Evolutionary conservation across 2,113 vertebrate genomes (phyloP), one percentile per base, ranked within the genome.

Genomic region (Rhodinocichla rosea): DNA sequence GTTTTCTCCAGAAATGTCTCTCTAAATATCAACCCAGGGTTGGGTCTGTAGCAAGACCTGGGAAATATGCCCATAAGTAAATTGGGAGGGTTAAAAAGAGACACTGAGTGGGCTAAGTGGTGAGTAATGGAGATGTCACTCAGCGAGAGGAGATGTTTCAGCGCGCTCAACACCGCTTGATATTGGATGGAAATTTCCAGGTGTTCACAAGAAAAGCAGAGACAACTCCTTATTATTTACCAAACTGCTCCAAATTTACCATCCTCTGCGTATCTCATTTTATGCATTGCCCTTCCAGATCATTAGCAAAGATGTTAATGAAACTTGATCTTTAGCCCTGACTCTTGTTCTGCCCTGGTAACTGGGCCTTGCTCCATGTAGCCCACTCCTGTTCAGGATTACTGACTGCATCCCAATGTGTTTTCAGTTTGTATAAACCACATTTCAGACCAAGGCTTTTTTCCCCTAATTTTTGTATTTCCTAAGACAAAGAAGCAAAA

Each of bases 401-500:
- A 71, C 76, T 93, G 69, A 33, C 75, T 75, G 86, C 87, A 47
- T 70, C 65, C 75, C 83, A 88, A 94, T 88, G 73, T 93, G 94
- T 86, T 95, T 96, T 74, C 94, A 90, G 83, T 93, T 95, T 88
- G 40, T 32, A 64, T 8, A 88, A 94, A 90, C 87, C 92, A 30
- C 92, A 80, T 44, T 60, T 90, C 68, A 88, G 68, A 76, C 70
- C 95, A 60, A 26, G 2, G 44, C 85, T 15, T 80, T 92, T 91
- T 80, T 63, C 8, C 7, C 50, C 52, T 83, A 71, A 92, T 91
- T 92, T 92, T 94, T 91, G 68, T 56, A 89, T 96, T 96, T 96
- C 93, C 92, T 88, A 86, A 94, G 85, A 97, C 92, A 95, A 94
- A 96, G 90, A 50, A 95, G 50, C 68, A 86, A 91, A 95, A 94